Conservation (phyloP, 2,113 vertebrate species). For the Empidonax traillii region DNA sequence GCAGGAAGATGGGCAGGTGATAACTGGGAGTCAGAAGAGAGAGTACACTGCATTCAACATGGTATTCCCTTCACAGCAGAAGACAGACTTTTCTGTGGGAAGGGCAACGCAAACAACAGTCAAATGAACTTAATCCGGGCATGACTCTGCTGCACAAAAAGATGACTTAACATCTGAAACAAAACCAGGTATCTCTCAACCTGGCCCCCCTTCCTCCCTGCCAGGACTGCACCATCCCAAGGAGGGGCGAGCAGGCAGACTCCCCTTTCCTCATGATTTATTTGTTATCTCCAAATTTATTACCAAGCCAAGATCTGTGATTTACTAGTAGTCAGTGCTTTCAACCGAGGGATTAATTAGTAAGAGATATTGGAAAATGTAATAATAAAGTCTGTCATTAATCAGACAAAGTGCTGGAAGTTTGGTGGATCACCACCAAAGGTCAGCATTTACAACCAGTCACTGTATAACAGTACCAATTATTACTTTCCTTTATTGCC, state of each 20-base stretch:
- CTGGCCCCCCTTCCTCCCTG: not conserved
- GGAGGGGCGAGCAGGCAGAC: rapidly evolving
- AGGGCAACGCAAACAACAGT: not conserved
- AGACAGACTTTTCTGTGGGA: not conserved
- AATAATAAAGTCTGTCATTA: not conserved
- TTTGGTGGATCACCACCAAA: not conserved
- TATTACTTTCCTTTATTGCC: not conserved
- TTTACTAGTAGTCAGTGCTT: not conserved
- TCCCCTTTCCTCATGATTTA: not conserved
- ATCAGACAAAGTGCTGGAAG: not conserved
- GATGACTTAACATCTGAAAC: not conserved
- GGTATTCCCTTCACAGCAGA: not conserved
- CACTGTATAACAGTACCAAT: not conserved
- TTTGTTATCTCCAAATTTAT: not conserved
- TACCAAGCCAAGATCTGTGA: not conserved
- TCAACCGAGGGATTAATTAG: not conserved
- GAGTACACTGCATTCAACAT: not conserved
- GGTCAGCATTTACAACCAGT: not conserved
- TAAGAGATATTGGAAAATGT: not conserved
- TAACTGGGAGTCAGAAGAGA: not conserved
- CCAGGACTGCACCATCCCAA: not conserved
- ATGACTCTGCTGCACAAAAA: not conserved
- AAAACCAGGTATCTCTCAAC: not conserved
- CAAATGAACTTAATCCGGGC: not conserved
- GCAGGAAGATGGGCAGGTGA: not conserved